phyloP scores from a whole-genome alignment of 2,797 vertebrate genomes.

The Pempheris klunzingeri region DNA sequence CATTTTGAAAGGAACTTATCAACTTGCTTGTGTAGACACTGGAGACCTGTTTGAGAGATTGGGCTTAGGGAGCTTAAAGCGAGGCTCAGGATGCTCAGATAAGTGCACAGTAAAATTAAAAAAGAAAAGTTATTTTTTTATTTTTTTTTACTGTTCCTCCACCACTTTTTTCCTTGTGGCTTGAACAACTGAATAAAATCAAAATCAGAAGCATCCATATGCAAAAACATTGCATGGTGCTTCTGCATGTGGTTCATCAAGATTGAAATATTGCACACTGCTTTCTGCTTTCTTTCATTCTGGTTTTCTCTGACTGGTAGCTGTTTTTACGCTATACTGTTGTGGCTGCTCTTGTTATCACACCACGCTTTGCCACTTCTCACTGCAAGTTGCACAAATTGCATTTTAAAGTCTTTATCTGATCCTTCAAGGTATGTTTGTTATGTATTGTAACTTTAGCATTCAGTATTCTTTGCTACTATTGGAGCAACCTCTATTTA shows the following conservation, averaged over 20 bases:
- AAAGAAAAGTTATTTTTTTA: too few species aligned
- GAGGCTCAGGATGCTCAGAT: background rate
- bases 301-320: background rate
- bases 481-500: background rate
- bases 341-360: background rate
- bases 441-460: background rate
- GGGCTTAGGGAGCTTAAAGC: background rate
- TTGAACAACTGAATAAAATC: background rate
- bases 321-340: background rate
- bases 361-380: background rate
- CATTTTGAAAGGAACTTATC: background rate
- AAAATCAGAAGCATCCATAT: too few species aligned
- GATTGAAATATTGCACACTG: background rate
- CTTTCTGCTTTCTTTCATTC: background rate
- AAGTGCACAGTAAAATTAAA: too few species aligned
- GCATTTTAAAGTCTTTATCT: background rate
- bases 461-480: background rate
- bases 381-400: background rate
- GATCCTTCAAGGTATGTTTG: background rate
- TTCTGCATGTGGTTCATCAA: background rate
- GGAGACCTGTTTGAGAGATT: background rate
- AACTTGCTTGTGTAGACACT: background rate
- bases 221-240: too few species aligned
- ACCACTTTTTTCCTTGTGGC: background rate
- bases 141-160: background rate